A percentile compares a stretch with the other conserved stretches of the same genome.
Conservation (phyloP, 1,140 invertebrate species). For the Zaprionus kolodkinae region DNA sequence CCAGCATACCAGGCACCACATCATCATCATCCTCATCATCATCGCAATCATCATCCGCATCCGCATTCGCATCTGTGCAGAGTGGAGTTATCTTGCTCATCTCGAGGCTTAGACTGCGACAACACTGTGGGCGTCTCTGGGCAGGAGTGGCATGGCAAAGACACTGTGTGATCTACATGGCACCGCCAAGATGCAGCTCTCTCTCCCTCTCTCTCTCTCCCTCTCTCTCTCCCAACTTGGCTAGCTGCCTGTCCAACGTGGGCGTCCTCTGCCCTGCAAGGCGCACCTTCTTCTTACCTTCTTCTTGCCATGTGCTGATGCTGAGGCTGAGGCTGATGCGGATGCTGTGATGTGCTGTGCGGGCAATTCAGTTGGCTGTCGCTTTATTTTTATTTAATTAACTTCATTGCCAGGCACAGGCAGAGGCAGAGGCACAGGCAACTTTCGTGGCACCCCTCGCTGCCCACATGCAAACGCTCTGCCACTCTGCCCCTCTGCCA, state of each 20-base stretch:
- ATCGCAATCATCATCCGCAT: background rate
- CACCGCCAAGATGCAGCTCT: constrained; percentile 38
- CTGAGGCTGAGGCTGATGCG: too few relatives aligned
- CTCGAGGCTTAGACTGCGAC: constrained; percentile 1
- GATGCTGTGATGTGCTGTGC: constrained; percentile 24
- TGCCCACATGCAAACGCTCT: constrained; percentile 59
- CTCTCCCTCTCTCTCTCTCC: background rate
- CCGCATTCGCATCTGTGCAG: background rate
- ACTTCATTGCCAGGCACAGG: constrained; percentile 61
- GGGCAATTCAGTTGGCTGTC: constrained; percentile 69
- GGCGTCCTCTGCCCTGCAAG: constrained; percentile 20
- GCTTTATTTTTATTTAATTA: constrained; percentile 79
- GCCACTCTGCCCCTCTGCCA: background rate
- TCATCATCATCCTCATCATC: constrained; percentile 14
- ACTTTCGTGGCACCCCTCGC: constrained; percentile 16
- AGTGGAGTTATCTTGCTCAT: constrained; percentile 7
- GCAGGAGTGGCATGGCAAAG: constrained; percentile 42
- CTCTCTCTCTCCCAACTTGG: constrained; percentile 24
- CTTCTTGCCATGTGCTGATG: background rate
- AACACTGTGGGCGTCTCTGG: constrained; percentile 39
- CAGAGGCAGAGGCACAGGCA: constrained; percentile 18
- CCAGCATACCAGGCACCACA: constrained; percentile 27
- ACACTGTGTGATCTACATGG: constrained; percentile 44
- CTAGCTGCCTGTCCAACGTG: constrained; percentile 34
- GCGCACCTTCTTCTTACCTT: constrained; percentile 33